Percentiles rank a stretch among this genome's conserved stretches.
These are phyloP conservation scores for Coregonus clupeaformis DNA, from an alignment of 2,113 vertebrate species.

Conservation along the genomic window DNA sequence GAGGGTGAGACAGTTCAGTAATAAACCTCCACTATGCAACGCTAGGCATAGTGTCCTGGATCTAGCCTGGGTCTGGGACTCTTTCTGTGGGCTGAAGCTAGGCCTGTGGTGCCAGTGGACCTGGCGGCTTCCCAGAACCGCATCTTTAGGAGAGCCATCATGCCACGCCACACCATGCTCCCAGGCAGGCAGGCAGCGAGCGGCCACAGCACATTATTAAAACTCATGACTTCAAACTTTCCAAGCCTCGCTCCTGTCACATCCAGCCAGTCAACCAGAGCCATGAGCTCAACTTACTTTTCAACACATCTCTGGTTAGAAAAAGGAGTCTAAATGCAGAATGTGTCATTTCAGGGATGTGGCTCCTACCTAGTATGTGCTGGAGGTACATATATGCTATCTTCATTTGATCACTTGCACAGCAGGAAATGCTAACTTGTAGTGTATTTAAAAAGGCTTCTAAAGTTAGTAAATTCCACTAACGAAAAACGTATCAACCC, in stretches of 20 bases:
- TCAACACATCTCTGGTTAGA: slow-evolving; percentile 27
- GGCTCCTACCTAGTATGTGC: neutral
- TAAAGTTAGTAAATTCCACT: too few relatives aligned
- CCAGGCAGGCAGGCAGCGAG: slow-evolving; percentile 13
- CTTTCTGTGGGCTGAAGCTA: slow-evolving; percentile 22
- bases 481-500: too few relatives aligned
- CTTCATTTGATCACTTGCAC: too few relatives aligned
- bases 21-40: too few relatives aligned
- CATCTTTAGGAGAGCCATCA: slow-evolving; percentile 68
- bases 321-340: slow-evolving; percentile 13
- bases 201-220: slow-evolving; percentile 63
- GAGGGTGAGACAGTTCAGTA: too few relatives aligned
- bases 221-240: slow-evolving; percentile 74
- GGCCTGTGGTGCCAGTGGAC: slow-evolving; percentile 56
- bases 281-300: slow-evolving; percentile 35
- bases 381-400: too few relatives aligned
- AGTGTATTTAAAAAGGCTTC: too few relatives aligned
- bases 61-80: slow-evolving; percentile 28
- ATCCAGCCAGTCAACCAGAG: slow-evolving; percentile 20
- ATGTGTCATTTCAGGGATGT: slow-evolving; percentile 44
- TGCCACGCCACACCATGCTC: slow-evolving; percentile 58
- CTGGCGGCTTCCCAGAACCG: slow-evolving; percentile 64
- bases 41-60: slow-evolving; percentile 5
- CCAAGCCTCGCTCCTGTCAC: slow-evolving; percentile 59
- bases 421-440: too few relatives aligned